Percentiles rank a stretch among this genome's conserved stretches.
phyloP scores from a whole-genome alignment of 2,797 vertebrate species.

The Rhinophrynus dorsalis region DNA sequence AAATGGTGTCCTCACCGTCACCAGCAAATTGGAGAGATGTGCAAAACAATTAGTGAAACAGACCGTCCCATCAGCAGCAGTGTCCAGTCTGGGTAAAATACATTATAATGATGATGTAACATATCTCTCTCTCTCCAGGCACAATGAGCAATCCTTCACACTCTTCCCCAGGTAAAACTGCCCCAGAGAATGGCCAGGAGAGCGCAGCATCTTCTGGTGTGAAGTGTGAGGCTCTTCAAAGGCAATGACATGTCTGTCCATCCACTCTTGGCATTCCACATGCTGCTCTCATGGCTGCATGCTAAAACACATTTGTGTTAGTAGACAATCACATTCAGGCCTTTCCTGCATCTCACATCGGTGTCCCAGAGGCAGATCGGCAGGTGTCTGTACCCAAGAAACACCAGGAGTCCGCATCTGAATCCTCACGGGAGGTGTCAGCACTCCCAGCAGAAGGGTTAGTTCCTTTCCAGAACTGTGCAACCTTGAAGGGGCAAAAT shows the following conservation, averaged over 20 bases:
- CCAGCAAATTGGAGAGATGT: neutral
- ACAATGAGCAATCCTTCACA: no score
- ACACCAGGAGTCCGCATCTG: conserved; percentile 78
- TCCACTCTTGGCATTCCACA: neutral
- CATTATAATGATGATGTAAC: no score
- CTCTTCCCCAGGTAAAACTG: neutral
- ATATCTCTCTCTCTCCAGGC: no score
- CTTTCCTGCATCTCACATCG: conserved; percentile 25
- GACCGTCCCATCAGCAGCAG: neutral
- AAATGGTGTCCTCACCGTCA: neutral
- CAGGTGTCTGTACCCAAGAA: conserved; percentile 76
- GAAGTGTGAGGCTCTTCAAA: conserved; percentile 2
- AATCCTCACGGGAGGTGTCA: conserved; percentile 71
- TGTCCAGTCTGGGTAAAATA: neutral
- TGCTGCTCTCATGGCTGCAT: neutral
- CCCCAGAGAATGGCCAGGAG: neutral
- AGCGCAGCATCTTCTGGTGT: neutral
- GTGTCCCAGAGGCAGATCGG: conserved; percentile 60
- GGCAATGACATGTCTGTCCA: conserved; percentile 16
- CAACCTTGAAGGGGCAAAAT: conserved; percentile 58
- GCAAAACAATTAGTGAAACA: neutral
- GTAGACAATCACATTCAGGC: neutral
- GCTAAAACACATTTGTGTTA: neutral
- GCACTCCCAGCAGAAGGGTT: conserved; percentile 16
- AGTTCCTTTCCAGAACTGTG: conserved; percentile 68